Conservation (phyloP, 1,140 invertebrate species). For the Meloidogyne exigua region DNA sequence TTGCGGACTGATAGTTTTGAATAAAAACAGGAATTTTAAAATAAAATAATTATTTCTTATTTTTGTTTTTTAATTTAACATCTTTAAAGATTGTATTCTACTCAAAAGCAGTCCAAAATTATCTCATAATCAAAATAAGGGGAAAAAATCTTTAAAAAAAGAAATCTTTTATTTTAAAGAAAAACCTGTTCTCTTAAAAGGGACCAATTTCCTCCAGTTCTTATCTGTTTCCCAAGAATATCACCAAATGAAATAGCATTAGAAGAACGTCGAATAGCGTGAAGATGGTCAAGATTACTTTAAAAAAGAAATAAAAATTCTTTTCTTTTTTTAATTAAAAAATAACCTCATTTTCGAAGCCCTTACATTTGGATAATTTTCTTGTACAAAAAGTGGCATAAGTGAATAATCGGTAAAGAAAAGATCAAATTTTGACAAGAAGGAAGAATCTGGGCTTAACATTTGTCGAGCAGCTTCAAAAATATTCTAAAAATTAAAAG, state of each 20-base stretch:
- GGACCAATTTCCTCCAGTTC: conserved; percentile 78
- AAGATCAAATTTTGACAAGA: conserved; percentile 77
- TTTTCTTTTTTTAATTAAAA: conserved; percentile 2
- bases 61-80: too few relatives aligned
- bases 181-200: conserved; percentile 80
- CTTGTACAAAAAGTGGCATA: conserved; percentile 90
- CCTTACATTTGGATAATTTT: conserved; percentile 79
- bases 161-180: too few relatives aligned
- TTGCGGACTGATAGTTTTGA: too few relatives aligned
- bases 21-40: too few relatives aligned
- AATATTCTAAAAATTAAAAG: conserved; percentile 66
- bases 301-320: conserved; percentile 42
- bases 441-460: conserved; percentile 73
- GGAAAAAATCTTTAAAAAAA: too few relatives aligned
- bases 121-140: too few relatives aligned
- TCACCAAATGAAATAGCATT: conserved; percentile 83
- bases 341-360: conserved; percentile 32
- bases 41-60: too few relatives aligned
- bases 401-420: conserved; percentile 97
- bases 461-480: conserved; percentile 90
- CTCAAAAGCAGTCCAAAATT: too few relatives aligned
- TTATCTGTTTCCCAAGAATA: conserved; percentile 77
- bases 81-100: too few relatives aligned
- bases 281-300: conserved; percentile 67
- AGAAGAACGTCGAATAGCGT: conserved; percentile 76